Percentiles rank a stretch among this genome's conserved stretches.
These are phyloP conservation scores for Stegastes partitus DNA, from an alignment of 2,113 vertebrate species.

Conservation along the genomic window DNA sequence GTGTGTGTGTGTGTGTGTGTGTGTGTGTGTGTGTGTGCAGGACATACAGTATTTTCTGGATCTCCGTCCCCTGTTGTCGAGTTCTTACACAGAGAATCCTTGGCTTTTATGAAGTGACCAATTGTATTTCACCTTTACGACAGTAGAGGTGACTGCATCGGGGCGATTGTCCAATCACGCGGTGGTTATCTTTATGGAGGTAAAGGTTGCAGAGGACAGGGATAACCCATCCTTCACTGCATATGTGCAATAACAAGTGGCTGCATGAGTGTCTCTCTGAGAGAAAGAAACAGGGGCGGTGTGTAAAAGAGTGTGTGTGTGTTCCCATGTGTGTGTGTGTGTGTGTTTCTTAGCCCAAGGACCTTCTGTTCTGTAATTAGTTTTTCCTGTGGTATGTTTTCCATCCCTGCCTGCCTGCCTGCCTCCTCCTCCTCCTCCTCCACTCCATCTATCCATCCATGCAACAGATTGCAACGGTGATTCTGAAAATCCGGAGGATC, in stretches of 20 bases:
- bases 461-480: constrained; percentile 76
- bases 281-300: constrained; percentile 15
- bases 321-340: constrained; percentile 41
- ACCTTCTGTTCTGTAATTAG: constrained; percentile 81
- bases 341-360: constrained; percentile 51
- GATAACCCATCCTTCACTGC: constrained; percentile 47
- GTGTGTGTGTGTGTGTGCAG: neutral
- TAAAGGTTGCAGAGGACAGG: constrained; percentile 51
- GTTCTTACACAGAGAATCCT: constrained; percentile 43
- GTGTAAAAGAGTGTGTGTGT: constrained; percentile 32
- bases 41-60: constrained; percentile 9
- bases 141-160: constrained; percentile 48
- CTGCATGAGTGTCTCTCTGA: constrained; percentile 14
- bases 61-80: constrained; percentile 11
- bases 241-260: constrained; percentile 20
- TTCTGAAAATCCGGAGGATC: constrained; percentile 72
- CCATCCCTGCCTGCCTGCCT: constrained; percentile 33
- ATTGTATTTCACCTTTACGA: constrained; percentile 55
- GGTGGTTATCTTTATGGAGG: constrained; percentile 53
- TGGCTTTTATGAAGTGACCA: constrained; percentile 57
- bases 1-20: neutral
- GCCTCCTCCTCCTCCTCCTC: neutral
- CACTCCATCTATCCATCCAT: constrained; percentile 52
- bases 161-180: constrained; percentile 48
- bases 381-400: constrained; percentile 71